Evolutionary conservation across 2,113 vertebrate genomes (phyloP), one percentile per base, ranked within the genome.

Genomic region (Silurus meridionalis): DNA sequence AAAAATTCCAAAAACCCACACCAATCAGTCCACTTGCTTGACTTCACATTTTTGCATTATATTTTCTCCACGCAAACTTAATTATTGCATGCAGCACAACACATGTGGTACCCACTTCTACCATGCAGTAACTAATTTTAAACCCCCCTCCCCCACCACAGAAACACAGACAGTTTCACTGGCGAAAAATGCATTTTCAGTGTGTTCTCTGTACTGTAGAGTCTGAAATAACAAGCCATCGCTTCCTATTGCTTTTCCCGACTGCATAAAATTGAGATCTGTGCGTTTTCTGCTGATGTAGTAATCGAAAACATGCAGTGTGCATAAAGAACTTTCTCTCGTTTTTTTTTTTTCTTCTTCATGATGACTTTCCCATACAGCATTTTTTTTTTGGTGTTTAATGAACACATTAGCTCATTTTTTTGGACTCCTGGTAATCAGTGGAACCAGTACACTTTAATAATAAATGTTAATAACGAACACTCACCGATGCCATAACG

Each of bases 31-130:
- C 58, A 87, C 64, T 74, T 14, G 37, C 37, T 89, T 85, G 87
- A 91, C 87, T 81, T 63, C 60, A 87, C 89, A 85, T 84, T 91
- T 91, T 90, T 92, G 92, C 90, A 86, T 91, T 85, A 21, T 19
- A 80, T 91, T 91, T 93, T 92, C 88, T 93, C 91, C 28, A 81
- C 87, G 93, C 91, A 92, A 92, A 92, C 91, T 90, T 86, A 88
- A 93, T 94, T 95, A 95, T 95, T 95, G 94, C 95, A 95, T 95
- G 95, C 94, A 94, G 93, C 94, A 93, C 93, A 93, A 93, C 88
- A 93, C 92, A 92, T 92, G 92, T 92, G 60, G 90, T 91, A 90
- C 88, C 92, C 87, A 90, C 85, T 90, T 89, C 91, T 92, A 91
- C 92, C 95, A 95, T 95, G 95, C 94, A 95, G 93, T 90, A 87